These are phyloP conservation scores for Gopherus evgoodei DNA, from an alignment of 2,113 vertebrate genomes.

Conservation along the genomic window DNA sequence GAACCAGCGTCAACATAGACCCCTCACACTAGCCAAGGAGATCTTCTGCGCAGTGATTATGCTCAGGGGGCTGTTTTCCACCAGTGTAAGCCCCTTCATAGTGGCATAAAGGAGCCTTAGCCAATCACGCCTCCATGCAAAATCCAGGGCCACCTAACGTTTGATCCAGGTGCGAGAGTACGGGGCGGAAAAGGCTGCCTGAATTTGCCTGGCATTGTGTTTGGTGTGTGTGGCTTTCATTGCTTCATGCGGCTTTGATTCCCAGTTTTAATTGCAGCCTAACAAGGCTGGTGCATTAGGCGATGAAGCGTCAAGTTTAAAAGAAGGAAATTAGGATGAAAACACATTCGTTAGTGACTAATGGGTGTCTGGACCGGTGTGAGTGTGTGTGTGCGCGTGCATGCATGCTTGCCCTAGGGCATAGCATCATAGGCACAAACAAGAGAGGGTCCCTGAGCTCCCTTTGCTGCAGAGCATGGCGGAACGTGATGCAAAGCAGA, in stretches of 20 bases:
- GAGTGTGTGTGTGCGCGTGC: background rate
- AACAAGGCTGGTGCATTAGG: constrained; percentile 54
- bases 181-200: accelerated
- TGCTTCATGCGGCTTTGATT: constrained; percentile 34
- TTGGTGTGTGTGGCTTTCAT: background rate
- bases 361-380: background rate
- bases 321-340: constrained; percentile 54
- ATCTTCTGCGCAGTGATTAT: no score
- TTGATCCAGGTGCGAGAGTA: accelerated
- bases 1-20: background rate
- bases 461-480: background rate
- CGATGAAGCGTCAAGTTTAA: constrained; percentile 46
- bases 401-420: constrained; percentile 4
- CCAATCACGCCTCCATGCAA: background rate
- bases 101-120: background rate
- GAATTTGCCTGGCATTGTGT: background rate
- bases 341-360: constrained; percentile 57
- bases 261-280: constrained; percentile 60
- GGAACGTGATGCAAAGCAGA: background rate
- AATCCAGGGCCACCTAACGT: accelerated
- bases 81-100: background rate
- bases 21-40: accelerated
- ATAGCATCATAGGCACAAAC: background rate
- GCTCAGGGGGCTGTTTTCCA: background rate
- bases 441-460: background rate